A percentile compares a stretch with the other conserved stretches of the same genome.
Evolutionary conservation across 1,140 invertebrate species (phyloP).

Genomic region (Thaumatotibia leucotreta): DNA sequence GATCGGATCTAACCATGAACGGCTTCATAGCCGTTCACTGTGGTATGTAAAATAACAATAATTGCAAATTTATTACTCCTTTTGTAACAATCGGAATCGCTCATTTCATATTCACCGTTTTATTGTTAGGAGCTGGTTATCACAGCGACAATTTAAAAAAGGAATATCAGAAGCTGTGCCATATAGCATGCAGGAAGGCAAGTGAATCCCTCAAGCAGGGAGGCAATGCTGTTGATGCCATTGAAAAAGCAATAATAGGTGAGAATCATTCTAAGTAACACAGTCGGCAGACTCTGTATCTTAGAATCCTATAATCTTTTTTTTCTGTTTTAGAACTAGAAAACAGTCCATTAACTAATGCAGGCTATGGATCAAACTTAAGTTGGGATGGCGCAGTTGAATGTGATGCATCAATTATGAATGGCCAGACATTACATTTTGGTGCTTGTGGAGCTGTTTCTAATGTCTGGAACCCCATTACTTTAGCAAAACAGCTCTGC

Average conservation of each 20-base stretch:
- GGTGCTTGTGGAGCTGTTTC: constrained; percentile 91
- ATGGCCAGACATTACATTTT: constrained; percentile 87
- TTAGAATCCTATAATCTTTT: background rate
- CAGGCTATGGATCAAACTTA: constrained; percentile 94
- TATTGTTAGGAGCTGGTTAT: constrained; percentile 63
- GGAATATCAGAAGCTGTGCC: constrained; percentile 70
- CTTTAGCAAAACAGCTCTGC: constrained; percentile 85
- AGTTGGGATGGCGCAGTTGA: constrained; percentile 90
- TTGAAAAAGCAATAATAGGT: constrained; percentile 84
- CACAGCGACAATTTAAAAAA: constrained; percentile 70
- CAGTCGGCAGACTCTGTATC: background rate
- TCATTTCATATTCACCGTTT: constrained; percentile 11
- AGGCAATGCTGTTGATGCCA: constrained; percentile 86
- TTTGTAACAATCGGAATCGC: background rate
- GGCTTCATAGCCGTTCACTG: constrained; percentile 73
- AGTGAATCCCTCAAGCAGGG: constrained; percentile 80
- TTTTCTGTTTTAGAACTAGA: constrained; percentile 80
- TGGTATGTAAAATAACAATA: constrained; percentile 39
- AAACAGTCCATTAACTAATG: constrained; percentile 93
- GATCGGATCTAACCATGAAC: constrained; percentile 41
- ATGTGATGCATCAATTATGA: constrained; percentile 96
- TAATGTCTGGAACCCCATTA: constrained; percentile 89
- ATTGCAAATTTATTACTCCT: background rate
- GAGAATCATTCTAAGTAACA: constrained; percentile 16
- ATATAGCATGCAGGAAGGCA: constrained; percentile 84